Evolutionary conservation across 2,888 invertebrate genomes (phyloP).

Genomic region (Phytoseiulus persimilis): DNA sequence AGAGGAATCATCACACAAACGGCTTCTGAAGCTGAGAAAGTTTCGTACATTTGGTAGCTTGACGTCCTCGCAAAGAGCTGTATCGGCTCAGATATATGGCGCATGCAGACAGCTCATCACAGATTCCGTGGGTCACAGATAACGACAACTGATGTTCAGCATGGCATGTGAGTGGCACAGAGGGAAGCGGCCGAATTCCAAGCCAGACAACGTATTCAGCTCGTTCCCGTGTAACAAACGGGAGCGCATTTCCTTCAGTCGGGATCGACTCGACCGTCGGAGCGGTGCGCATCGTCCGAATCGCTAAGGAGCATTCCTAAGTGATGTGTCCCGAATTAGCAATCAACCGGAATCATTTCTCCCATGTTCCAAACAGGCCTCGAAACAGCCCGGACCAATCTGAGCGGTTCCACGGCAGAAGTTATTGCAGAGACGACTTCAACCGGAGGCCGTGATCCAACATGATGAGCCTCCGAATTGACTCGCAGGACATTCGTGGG

Average conservation of each 20-base stretch:
- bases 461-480: too few species aligned
- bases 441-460: too few species aligned
- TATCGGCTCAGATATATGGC: not conserved
- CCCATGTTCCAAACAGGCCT: not conserved
- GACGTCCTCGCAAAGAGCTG: not conserved
- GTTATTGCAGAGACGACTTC: too few species aligned
- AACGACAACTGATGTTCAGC: not conserved
- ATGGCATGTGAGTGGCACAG: not conserved
- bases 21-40: too few species aligned
- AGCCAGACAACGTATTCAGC: not conserved
- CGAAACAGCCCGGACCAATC: not conserved
- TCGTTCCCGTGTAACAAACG: not conserved
- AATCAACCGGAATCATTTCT: not conserved
- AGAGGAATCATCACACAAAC: too few species aligned
- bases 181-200: not conserved
- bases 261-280: not conserved
- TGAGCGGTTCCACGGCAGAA: not conserved
- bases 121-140: not conserved
- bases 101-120: not conserved
- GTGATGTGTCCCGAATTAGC: not conserved
- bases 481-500: too few species aligned
- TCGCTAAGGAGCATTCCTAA: not conserved
- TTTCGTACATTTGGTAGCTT: not conserved
- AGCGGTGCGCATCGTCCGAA: not conserved
- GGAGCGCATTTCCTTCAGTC: not conserved